These are phyloP conservation scores for Lacerta viridis DNA, from an alignment of 2,797 vertebrate genomes.

Conservation along the genomic window DNA sequence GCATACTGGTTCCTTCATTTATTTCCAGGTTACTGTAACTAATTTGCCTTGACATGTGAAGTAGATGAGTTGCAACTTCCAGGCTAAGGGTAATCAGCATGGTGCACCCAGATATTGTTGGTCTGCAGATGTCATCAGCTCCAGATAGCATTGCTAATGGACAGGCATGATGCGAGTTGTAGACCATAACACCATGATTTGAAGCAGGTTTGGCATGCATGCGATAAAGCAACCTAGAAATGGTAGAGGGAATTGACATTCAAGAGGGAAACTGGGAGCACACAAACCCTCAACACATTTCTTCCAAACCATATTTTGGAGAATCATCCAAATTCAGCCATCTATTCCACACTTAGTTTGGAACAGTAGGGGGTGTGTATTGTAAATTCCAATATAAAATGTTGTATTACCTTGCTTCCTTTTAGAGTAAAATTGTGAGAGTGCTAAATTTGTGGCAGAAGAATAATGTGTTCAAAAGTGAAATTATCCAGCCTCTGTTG, in stretches of 20 bases:
- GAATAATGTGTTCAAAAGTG: slow-evolving; percentile 98
- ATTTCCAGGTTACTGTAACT: background rate
- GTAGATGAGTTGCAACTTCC: background rate
- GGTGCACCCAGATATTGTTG: too few species aligned
- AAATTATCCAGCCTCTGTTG: slow-evolving; percentile 97
- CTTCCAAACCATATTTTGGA: background rate
- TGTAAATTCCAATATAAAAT: slow-evolving; percentile 44
- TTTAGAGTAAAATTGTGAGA: slow-evolving; percentile 97
- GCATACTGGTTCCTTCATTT: background rate
- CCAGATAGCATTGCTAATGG: too few species aligned
- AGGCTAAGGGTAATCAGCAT: background rate
- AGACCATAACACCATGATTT: background rate
- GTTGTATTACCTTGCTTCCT: slow-evolving; percentile 59
- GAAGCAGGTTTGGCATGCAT: background rate
- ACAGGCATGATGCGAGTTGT: too few species aligned
- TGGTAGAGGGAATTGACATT: background rate
- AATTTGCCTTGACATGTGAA: background rate
- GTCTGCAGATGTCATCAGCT: too few species aligned
- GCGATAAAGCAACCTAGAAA: background rate
- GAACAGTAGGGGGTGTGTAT: background rate
- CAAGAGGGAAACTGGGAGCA: background rate
- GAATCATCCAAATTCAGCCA: background rate
- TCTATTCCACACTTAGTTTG: background rate
- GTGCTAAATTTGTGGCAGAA: slow-evolving; percentile 99
- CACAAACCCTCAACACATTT: background rate